Evolutionary conservation across 2,888 invertebrate species (phyloP).

Genomic region (Zootermopsis nevadensis): DNA sequence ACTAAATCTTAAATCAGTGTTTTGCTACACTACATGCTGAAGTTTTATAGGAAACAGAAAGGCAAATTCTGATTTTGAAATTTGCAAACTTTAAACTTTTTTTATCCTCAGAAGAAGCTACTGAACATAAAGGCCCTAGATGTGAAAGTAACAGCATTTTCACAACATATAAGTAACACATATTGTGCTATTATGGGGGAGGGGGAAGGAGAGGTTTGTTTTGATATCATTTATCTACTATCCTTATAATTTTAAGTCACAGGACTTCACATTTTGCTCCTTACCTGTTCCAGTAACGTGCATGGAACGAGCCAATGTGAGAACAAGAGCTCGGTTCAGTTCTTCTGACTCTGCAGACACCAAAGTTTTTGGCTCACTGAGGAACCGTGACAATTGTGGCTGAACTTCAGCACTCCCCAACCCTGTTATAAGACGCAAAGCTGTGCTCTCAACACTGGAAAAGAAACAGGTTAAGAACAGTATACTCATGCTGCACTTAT

Average conservation of each 20-base stretch:
- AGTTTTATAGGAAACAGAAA: too few relatives aligned
- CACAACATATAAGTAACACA: too few relatives aligned
- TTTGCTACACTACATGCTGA: too few relatives aligned
- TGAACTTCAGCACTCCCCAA: conserved; percentile 95
- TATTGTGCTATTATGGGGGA: too few relatives aligned
- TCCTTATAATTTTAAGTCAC: neutral
- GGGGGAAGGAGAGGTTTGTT: too few relatives aligned
- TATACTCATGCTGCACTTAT: too few relatives aligned
- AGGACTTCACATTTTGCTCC: neutral
- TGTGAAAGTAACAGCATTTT: too few relatives aligned
- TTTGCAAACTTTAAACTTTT: too few relatives aligned
- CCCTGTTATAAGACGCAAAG: conserved; percentile 85
- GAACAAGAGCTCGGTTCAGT: conserved; percentile 90
- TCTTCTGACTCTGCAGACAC: conserved; percentile 96
- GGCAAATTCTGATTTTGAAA: too few relatives aligned
- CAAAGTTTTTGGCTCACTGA: conserved; percentile 91
- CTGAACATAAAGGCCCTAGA: too few relatives aligned
- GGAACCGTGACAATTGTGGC: conserved; percentile 89
- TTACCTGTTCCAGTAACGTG: conserved; percentile 82
- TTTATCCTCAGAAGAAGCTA: too few relatives aligned
- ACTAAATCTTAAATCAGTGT: too few relatives aligned
- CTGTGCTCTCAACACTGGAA: conserved; percentile 86
- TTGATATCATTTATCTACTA: neutral
- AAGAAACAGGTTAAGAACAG: conserved; percentile 30
- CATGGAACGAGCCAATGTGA: conserved; percentile 93